A percentile compares a stretch with the other conserved stretches of the same genome.
These are phyloP conservation scores for Coenobita brevimanus DNA, from an alignment of 1,140 invertebrate genomes.

Conservation along the genomic window DNA sequence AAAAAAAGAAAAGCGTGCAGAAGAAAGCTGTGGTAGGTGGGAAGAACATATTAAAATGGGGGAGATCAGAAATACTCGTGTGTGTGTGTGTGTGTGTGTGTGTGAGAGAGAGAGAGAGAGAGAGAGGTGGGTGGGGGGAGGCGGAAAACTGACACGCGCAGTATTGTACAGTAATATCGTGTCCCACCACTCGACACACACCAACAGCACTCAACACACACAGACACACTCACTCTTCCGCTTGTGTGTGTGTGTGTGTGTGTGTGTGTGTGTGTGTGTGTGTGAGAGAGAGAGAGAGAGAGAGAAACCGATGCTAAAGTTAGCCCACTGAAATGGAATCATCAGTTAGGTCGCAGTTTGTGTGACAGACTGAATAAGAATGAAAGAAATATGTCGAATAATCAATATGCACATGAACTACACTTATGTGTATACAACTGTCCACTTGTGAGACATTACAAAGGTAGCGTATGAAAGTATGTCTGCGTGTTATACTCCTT, in stretches of 20 bases:
- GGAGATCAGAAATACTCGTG: not conserved
- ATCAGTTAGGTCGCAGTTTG: not conserved
- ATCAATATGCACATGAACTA: too few relatives aligned
- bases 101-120: not conserved
- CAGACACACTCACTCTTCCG: not conserved
- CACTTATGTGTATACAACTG: too few relatives aligned
- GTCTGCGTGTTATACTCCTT: too few relatives aligned
- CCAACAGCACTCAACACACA: not conserved
- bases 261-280: conserved; percentile 32
- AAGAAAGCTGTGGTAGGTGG: not conserved
- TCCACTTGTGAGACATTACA: too few relatives aligned
- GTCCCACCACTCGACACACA: not conserved
- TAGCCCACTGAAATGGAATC: not conserved
- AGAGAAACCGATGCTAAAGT: conserved; percentile 5
- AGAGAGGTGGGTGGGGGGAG: not conserved
- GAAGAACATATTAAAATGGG: not conserved
- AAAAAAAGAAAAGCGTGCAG: not conserved
- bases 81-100: not conserved
- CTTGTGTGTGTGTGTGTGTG: conserved; percentile 19
- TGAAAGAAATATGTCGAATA: too few relatives aligned
- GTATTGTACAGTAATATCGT: not conserved
- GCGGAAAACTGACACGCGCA: not conserved
- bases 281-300: conserved; percentile 4
- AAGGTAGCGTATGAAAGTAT: too few relatives aligned
- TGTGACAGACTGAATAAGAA: too few relatives aligned